A percentile compares a stretch with the other conserved stretches of the same genome.
Conservation (phyloP, 2,888 invertebrate genomes). For the Dryobota labecula region DNA sequence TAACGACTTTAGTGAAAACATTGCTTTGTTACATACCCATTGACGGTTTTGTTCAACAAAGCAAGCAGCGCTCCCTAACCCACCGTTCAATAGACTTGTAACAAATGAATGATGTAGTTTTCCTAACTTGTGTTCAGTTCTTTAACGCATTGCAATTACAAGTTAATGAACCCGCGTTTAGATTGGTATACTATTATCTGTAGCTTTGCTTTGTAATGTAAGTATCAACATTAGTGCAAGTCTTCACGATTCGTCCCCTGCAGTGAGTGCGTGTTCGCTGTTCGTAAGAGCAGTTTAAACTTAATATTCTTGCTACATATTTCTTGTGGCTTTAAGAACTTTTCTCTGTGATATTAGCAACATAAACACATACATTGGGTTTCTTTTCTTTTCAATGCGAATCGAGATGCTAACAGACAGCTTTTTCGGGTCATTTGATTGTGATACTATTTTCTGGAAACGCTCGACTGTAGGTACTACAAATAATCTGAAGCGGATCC, state of each 20-base stretch:
- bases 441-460: not conserved
- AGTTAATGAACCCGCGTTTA: conserved; percentile 60
- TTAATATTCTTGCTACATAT: not conserved
- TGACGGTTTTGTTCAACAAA: not conserved
- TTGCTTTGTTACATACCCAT: conserved; percentile 7
- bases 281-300: not conserved
- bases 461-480: not conserved
- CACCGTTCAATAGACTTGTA: not conserved
- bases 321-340: not conserved
- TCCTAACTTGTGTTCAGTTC: conserved; percentile 19
- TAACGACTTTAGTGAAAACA: not conserved
- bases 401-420: not conserved
- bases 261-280: conserved; percentile 3
- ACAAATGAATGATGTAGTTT: not conserved
- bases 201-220: conserved; percentile 44
- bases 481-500: not conserved
- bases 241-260: conserved; percentile 35
- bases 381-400: not conserved
- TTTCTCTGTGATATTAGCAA: not conserved
- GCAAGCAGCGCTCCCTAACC: no score
- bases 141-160: conserved; percentile 56
- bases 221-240: conserved; percentile 38
- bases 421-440: not conserved
- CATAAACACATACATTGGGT: not conserved
- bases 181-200: conserved; percentile 56